These are phyloP conservation scores for Synanthedon myopaeformis DNA, from an alignment of 2,888 invertebrate genomes.

Conservation along the genomic window DNA sequence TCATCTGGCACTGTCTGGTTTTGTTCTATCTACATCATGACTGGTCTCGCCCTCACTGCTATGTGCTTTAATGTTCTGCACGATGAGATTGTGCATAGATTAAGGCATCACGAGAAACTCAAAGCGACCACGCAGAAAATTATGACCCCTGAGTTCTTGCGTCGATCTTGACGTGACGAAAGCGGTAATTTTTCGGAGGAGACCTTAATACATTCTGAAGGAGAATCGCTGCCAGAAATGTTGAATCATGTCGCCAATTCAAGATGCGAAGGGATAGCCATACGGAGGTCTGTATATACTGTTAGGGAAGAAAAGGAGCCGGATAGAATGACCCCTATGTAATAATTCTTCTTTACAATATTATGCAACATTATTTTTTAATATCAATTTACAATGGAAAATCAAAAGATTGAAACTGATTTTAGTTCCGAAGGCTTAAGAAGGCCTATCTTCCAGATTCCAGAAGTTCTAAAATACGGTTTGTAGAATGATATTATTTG, in stretches of 20 bases:
- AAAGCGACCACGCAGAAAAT: conserved; percentile 50
- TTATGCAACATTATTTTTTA: too few relatives aligned
- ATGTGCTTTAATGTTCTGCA: conserved; percentile 93
- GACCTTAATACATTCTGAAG: conserved; percentile 50
- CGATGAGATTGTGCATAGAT: conserved; percentile 86
- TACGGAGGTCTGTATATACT: conserved; percentile 51
- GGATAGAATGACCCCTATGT: conserved; percentile 47
- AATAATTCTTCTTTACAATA: conserved; percentile 9
- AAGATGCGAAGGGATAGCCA: conserved; percentile 44
- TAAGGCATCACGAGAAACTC: conserved; percentile 72
- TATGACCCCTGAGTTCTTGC: conserved; percentile 53
- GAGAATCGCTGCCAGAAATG: conserved; percentile 59
- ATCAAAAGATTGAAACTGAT: too few relatives aligned
- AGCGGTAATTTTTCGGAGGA: conserved; percentile 54
- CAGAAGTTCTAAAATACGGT: too few relatives aligned
- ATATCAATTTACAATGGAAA: too few relatives aligned
- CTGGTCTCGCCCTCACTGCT: conserved; percentile 88
- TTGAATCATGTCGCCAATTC: conserved; percentile 51
- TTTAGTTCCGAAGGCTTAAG: too few relatives aligned
- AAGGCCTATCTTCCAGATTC: too few relatives aligned
- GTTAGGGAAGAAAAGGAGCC: conserved; percentile 16
- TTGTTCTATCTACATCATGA: conserved; percentile 90
- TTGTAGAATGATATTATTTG: neutral
- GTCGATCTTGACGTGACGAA: conserved; percentile 63
- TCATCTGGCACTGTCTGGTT: conserved; percentile 84